Percentiles rank a stretch among this genome's conserved stretches.
These are phyloP conservation scores for Hydrozoanthus gracilis DNA, from an alignment of 92 coral and sea anemone genomes.

Conservation along the genomic window DNA sequence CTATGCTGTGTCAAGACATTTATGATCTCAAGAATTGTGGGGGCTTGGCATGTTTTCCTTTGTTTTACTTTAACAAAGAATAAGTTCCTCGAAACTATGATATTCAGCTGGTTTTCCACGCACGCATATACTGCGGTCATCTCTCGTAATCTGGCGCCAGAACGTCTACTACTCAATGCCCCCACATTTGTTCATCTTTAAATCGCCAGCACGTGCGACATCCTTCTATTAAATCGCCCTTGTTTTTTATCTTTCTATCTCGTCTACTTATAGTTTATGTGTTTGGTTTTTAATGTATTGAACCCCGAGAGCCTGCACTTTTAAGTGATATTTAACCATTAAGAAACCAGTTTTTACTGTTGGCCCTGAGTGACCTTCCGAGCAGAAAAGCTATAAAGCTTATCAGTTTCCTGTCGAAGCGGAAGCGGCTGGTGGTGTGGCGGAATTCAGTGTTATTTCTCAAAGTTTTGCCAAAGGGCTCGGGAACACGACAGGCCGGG, in stretches of 20 bases:
- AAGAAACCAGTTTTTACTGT: not conserved
- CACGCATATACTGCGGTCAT: not conserved
- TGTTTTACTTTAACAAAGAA: not conserved
- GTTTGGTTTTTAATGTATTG: not conserved
- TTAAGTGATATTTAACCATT: slow-evolving; percentile 5
- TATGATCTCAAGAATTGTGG: slow-evolving; percentile 8
- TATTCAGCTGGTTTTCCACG: not conserved
- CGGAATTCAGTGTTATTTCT: slow-evolving; percentile 46
- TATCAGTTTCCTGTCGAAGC: slow-evolving; percentile 32
- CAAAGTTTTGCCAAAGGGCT: slow-evolving; percentile 38
- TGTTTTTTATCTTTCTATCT: not conserved
- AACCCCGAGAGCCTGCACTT: not conserved
- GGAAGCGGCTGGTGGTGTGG: slow-evolving; percentile 22
- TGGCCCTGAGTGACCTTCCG: slow-evolving; percentile 21
- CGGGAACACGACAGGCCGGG: not conserved
- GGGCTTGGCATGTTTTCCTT: not conserved
- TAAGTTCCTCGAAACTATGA: slow-evolving; percentile 16
- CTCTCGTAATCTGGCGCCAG: slow-evolving; percentile 34
- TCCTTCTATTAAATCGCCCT: not conserved
- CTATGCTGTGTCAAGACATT: not conserved
- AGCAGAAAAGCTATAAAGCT: slow-evolving; percentile 16
- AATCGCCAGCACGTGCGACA: slow-evolving; percentile 16
- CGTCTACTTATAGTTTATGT: not conserved
- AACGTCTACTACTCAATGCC: slow-evolving; percentile 22
- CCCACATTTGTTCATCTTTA: slow-evolving; percentile 15